Percentiles rank a stretch among this genome's conserved stretches.
These are phyloP conservation scores for Pseudolycoriella hygida DNA, from an alignment of 2,888 invertebrate species.

Conservation along the genomic window DNA sequence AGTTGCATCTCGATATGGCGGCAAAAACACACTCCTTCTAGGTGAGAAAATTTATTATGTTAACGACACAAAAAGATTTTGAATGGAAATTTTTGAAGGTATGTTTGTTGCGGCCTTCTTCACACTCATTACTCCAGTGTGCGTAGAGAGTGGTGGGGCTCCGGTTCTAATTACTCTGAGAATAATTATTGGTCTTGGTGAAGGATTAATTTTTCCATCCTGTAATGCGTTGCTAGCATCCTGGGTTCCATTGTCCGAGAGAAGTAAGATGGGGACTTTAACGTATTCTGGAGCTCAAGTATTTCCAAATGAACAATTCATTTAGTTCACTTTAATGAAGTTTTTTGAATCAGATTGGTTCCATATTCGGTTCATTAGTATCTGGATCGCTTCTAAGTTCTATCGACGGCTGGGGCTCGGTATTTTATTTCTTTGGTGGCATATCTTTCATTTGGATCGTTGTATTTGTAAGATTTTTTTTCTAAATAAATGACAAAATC, in stretches of 20 bases:
- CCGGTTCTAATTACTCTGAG: constrained; percentile 53
- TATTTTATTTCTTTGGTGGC: constrained; percentile 68
- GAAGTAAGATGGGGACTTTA: constrained; percentile 34
- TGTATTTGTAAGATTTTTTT: constrained; percentile 35
- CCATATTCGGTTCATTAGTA: constrained; percentile 42
- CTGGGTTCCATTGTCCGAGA: constrained; percentile 64
- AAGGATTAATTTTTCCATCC: constrained; percentile 73
- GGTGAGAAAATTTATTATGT: too few species aligned
- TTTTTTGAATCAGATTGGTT: constrained; percentile 22
- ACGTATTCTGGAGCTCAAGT: constrained; percentile 3
- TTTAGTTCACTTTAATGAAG: not conserved
- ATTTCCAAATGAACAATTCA: too few species aligned
- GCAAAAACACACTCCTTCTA: constrained; percentile 45
- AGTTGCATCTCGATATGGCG: constrained; percentile 65
- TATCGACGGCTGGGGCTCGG: constrained; percentile 48
- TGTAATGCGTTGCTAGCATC: constrained; percentile 54
- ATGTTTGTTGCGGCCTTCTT: constrained; percentile 67
- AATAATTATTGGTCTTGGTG: constrained; percentile 65
- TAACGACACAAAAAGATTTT: too few species aligned
- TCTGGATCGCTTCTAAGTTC: constrained; percentile 51
- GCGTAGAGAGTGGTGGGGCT: constrained; percentile 31
- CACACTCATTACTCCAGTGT: constrained; percentile 58
- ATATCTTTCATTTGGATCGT: constrained; percentile 56
- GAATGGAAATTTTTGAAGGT: too few species aligned
- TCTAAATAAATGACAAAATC: not conserved